Conservation (phyloP, 2,113 vertebrate species). For the Neolamprologus variostigma region DNA sequence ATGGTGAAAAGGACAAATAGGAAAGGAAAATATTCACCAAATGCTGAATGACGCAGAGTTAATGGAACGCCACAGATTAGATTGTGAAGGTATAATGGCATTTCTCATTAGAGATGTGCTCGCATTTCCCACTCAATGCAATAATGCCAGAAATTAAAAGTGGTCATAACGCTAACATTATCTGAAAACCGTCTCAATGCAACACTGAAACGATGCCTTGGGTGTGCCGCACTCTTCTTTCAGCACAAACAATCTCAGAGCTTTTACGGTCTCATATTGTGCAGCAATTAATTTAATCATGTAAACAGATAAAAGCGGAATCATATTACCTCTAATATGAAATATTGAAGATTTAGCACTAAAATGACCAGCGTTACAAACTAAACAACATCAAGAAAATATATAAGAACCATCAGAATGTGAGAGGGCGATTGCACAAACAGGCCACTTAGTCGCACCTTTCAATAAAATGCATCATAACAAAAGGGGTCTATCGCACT, state of each 20-base stretch:
- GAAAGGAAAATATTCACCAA: not conserved
- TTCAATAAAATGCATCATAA: not conserved
- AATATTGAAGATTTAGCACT: not conserved
- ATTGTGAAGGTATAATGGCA: not conserved
- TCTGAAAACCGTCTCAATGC: not conserved
- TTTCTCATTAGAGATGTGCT: not conserved
- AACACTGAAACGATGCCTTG: not conserved
- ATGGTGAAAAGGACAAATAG: not conserved
- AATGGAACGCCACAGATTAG: not conserved
- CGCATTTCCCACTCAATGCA: not conserved
- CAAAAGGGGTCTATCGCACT: not conserved
- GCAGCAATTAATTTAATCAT: not conserved
- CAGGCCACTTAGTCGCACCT: not conserved
- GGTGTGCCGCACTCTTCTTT: not conserved
- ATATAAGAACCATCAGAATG: not conserved
- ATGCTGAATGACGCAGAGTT: not conserved
- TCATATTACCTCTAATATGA: not conserved
- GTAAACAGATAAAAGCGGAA: not conserved
- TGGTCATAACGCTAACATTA: not conserved
- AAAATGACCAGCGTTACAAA: not conserved
- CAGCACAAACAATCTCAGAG: not conserved
- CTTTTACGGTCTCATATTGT: not conserved
- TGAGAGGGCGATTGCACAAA: not conserved
- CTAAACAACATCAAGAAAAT: not conserved
- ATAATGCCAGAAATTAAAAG: not conserved